phyloP scores from a whole-genome alignment of 2,888 invertebrate species.

The Drosophila anomalata region DNA sequence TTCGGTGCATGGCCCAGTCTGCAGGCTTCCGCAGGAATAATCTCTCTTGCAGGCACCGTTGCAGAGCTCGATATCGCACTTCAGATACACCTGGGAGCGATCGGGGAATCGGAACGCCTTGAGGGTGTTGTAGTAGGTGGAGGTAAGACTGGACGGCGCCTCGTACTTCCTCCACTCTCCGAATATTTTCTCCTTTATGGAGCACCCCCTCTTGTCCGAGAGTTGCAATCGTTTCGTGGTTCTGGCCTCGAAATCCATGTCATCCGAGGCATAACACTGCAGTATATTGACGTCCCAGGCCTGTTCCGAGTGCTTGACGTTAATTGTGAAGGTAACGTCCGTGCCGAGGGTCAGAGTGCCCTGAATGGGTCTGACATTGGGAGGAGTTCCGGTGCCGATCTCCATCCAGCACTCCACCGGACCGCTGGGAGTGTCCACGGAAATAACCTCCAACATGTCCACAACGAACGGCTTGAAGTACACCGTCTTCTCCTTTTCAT shows the following conservation, averaged over 20 bases:
- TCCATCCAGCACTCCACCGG: slow-evolving; percentile 92
- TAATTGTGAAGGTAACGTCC: slow-evolving; percentile 88
- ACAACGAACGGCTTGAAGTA: slow-evolving; percentile 87
- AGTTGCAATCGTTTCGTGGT: slow-evolving; percentile 87
- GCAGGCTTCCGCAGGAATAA: slow-evolving; percentile 57
- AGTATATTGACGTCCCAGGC: slow-evolving; percentile 88
- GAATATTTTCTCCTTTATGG: slow-evolving; percentile 87
- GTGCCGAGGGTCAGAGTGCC: slow-evolving; percentile 88
- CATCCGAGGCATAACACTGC: slow-evolving; percentile 90
- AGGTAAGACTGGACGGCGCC: slow-evolving; percentile 86
- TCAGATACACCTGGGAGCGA: slow-evolving; percentile 88
- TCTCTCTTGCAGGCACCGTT: slow-evolving; percentile 74
- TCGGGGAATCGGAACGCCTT: slow-evolving; percentile 91
- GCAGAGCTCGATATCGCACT: slow-evolving; percentile 88
- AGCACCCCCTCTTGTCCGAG: slow-evolving; percentile 88
- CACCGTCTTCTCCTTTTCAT: slow-evolving; percentile 82
- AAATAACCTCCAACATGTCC: slow-evolving; percentile 88
- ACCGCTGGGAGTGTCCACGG: slow-evolving; percentile 87
- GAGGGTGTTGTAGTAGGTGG: slow-evolving; percentile 88
- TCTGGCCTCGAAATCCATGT: slow-evolving; percentile 86
- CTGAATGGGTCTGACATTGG: slow-evolving; percentile 87
- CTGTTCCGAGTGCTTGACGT: slow-evolving; percentile 87
- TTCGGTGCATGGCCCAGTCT: neutral
- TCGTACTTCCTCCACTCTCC: slow-evolving; percentile 87
- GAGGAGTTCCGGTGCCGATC: slow-evolving; percentile 88